Conservation (phyloP, 1,140 invertebrate species). For the Leucophenga varia region DNA sequence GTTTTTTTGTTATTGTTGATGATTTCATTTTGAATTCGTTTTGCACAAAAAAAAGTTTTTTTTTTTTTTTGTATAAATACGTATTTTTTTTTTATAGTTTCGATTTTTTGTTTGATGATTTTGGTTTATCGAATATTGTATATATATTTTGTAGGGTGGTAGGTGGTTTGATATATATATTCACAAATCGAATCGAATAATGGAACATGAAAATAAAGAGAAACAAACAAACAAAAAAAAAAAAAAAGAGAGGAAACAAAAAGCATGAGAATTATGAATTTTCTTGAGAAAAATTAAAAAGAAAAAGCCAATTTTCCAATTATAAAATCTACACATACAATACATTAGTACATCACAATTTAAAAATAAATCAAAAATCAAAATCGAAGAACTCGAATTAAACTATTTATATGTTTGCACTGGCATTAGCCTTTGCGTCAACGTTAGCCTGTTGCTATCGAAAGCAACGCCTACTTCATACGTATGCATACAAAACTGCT, state of each 20-base stretch:
- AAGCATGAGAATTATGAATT: slow-evolving; percentile 38
- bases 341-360: no score
- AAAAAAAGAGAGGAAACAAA: slow-evolving; percentile 49
- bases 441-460: no score
- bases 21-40: slow-evolving; percentile 19
- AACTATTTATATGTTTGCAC: no score
- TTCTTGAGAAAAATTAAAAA: slow-evolving; percentile 6
- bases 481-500: no score
- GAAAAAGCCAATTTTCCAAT: slow-evolving; percentile 26
- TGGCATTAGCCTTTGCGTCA: no score
- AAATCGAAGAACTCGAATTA: no score
- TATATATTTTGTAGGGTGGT: no score
- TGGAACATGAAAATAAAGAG: slow-evolving; percentile 55
- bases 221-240: slow-evolving; percentile 55
- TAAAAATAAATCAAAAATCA: no score
- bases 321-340: no score
- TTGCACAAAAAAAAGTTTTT: no score
- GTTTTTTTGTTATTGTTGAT: slow-evolving; percentile 24
- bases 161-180: no score
- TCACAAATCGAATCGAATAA: slow-evolving; percentile 52
- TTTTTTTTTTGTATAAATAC: slow-evolving; percentile 11
- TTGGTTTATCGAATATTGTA: slow-evolving; percentile 26
- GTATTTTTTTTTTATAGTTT: slow-evolving; percentile 18
- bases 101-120: slow-evolving; percentile 20
- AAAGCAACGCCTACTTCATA: no score